phyloP scores from a whole-genome alignment of 2,113 vertebrate species.

The Electrona antarctica region DNA sequence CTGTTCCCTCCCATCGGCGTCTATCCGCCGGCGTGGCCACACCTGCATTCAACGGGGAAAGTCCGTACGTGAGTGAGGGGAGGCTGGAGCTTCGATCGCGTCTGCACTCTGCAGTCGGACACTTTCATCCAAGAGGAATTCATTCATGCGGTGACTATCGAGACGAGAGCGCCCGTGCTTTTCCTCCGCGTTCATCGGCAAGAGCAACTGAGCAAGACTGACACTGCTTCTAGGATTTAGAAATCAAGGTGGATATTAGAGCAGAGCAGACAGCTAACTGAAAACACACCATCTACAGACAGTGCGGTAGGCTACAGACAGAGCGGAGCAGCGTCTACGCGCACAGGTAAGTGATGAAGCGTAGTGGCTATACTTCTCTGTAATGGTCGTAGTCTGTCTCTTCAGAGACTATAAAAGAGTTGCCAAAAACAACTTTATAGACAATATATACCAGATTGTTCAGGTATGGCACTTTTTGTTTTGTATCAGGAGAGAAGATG shows the following conservation, averaged over 20 bases:
- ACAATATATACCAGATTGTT: too few relatives aligned
- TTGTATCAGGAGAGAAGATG: too few relatives aligned
- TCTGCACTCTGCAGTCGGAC: background rate
- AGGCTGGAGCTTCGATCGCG: background rate
- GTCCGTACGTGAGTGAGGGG: slow-evolving; percentile 54
- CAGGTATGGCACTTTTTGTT: too few relatives aligned
- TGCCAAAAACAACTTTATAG: too few relatives aligned
- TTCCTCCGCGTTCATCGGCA: background rate
- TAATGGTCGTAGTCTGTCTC: too few relatives aligned
- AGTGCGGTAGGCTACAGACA: too few relatives aligned
- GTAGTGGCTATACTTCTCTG: too few relatives aligned
- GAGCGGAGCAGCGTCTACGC: too few relatives aligned
- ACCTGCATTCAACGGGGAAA: slow-evolving; percentile 71
- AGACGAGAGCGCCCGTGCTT: background rate
- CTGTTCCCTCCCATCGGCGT: slow-evolving; percentile 59
- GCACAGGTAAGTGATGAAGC: too few relatives aligned
- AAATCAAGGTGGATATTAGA: background rate
- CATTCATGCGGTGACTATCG: background rate
- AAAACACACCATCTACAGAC: too few relatives aligned
- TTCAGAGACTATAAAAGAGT: too few relatives aligned
- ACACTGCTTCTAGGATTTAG: background rate
- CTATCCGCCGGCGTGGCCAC: slow-evolving; percentile 56
- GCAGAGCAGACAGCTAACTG: background rate
- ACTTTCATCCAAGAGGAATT: background rate
- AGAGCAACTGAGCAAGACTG: background rate